Evolutionary conservation across 2,113 vertebrate genomes (phyloP), one percentile per base, ranked within the genome.

Genomic region (Nannobrachium achirus): DNA sequence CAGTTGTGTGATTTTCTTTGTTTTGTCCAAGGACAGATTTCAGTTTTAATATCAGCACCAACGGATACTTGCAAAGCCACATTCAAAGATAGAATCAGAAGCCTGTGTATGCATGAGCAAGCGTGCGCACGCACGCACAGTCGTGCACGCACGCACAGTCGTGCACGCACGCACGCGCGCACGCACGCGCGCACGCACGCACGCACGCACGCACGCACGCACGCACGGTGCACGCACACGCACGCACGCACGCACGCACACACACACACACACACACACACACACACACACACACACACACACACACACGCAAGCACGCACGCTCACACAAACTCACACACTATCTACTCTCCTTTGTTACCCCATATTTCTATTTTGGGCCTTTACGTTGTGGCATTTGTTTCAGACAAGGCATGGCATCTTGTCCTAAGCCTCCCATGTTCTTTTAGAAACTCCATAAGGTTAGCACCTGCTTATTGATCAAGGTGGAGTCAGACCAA

Each of bases 391-490:
- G 40, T 40, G 0, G 40, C 56, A 19, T 46, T 63, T 59, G 69
- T 48, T 49, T 52, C 38, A 53, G 42, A 67, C 59, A 50, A 57
- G 52, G 49, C 25, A 73, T 73, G 33, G 18, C 7, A 56, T 73
- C 65, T 76, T 73, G 81, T 80, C 67, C 66, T 68, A 59, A 71
- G 74, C 58, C 58, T 58, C 49, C 39, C 69, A 66, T 76, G 75
- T 80, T 86, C 78, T 60, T 72, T 69, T 84, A 74, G 19, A 84
- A 83, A 81, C 75, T 76, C 63, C 61, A 88, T 91, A 86, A 79
- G 69, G 76, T 84, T 78, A 77, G 75, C 82, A 80, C 84, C 79
- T 81, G 84, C 88, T 87, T 92, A 92, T 91, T 88, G 89, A 91
- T 92, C 82, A 85, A 63, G 56, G 66, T 68, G 49, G 79, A 87